Percentiles rank a stretch among this genome's conserved stretches.
phyloP scores from a whole-genome alignment of 1,140 invertebrate species.

The Drosophila sp. region DNA sequence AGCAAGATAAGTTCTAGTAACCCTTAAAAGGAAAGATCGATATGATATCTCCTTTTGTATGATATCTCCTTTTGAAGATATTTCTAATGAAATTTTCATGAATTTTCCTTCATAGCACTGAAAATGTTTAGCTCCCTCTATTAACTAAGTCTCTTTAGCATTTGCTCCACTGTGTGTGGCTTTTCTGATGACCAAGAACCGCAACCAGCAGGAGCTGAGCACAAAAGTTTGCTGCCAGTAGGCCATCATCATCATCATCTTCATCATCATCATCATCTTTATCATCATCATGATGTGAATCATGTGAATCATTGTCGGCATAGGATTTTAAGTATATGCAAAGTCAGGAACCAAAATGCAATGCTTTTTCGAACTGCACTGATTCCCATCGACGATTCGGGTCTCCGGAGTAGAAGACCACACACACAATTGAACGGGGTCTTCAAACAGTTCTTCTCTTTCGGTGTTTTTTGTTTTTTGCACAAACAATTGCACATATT shows the following conservation, averaged over 20 bases:
- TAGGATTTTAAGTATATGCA: conserved; percentile 74
- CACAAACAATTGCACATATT: conserved; percentile 61
- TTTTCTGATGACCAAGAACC: not conserved
- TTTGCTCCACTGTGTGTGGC: not conserved
- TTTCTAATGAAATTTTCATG: too few relatives aligned
- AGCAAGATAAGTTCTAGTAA: too few relatives aligned
- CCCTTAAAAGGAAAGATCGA: too few relatives aligned
- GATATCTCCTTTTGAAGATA: too few relatives aligned
- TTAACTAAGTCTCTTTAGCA: too few relatives aligned
- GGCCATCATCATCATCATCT: not conserved
- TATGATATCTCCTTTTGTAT: too few relatives aligned
- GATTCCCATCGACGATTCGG: conserved; percentile 53
- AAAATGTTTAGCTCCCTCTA: too few relatives aligned
- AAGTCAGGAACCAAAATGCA: conserved; percentile 64
- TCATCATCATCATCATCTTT: not conserved
- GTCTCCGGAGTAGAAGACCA: conserved; percentile 37
- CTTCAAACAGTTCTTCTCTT: conserved; percentile 37
- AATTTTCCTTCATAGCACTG: too few relatives aligned
- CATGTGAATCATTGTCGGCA: not conserved
- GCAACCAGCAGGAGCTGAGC: not conserved
- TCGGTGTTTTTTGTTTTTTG: conserved; percentile 37
- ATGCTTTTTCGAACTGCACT: conserved; percentile 64
- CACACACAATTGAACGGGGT: conserved; percentile 36
- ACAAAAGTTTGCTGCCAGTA: not conserved
- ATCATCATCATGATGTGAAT: not conserved